Percentiles rank a stretch among this genome's conserved stretches.
Conservation (phyloP, 2,888 invertebrate species). For the Drosophila longiperda region DNA sequence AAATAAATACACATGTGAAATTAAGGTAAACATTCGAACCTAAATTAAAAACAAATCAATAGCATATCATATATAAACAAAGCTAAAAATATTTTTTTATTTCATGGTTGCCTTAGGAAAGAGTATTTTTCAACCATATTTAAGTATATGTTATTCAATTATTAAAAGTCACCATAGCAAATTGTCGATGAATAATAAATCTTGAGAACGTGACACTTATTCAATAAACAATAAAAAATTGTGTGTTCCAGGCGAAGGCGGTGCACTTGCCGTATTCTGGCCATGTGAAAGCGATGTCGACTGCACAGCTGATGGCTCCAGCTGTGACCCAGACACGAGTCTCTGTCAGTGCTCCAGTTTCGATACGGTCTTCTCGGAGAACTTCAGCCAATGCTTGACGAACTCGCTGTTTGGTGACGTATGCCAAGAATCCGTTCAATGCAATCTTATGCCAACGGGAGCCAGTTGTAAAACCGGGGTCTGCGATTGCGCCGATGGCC, state of each 20-base stretch:
- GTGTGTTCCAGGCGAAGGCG: constrained; percentile 56
- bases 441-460: constrained; percentile 85
- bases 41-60: constrained; percentile 27
- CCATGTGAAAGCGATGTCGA: constrained; percentile 82
- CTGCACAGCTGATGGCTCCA: constrained; percentile 80
- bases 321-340: constrained; percentile 71
- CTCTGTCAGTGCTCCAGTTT: constrained; percentile 79
- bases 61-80: not conserved
- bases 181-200: constrained; percentile 1
- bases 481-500: constrained; percentile 84
- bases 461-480: constrained; percentile 84
- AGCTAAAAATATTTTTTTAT: constrained; percentile 10
- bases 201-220: not conserved
- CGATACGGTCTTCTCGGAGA: constrained; percentile 80
- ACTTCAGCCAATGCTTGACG: constrained; percentile 83
- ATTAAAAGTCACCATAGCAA: constrained; percentile 12
- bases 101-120: constrained; percentile 7
- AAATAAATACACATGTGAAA: constrained; percentile 1
- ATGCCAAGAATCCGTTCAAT: constrained; percentile 84
- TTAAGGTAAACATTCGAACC: not conserved
- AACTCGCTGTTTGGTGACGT: constrained; percentile 83
- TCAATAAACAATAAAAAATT: constrained; percentile 19
- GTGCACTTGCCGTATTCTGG: constrained; percentile 77
- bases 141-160: constrained; percentile 23
- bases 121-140: constrained; percentile 20